phyloP scores from a whole-genome alignment of 2,797 vertebrate genomes.

The Lophotriccus pileatus region DNA sequence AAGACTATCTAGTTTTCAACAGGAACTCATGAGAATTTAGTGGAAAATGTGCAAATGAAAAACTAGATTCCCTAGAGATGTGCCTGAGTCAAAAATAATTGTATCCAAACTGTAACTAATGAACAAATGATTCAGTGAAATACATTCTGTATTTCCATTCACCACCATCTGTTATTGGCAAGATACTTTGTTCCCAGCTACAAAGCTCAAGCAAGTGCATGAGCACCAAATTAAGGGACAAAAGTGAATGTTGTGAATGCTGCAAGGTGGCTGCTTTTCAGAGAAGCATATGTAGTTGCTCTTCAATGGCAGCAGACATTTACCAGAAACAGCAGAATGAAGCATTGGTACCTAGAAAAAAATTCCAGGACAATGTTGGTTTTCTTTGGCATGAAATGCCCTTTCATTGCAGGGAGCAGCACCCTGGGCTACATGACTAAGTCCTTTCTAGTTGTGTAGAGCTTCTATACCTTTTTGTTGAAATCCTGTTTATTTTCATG shows the following conservation, averaged over 20 bases:
- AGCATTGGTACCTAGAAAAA: background rate
- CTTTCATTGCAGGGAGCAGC: background rate
- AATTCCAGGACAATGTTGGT: background rate
- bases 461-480: background rate
- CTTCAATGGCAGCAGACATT: background rate
- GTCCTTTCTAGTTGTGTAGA: background rate
- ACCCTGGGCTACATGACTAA: background rate
- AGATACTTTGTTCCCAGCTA: constrained; percentile 6
- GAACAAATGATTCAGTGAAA: constrained; percentile 41
- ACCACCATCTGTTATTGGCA: constrained; percentile 57
- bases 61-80: background rate
- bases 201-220: background rate
- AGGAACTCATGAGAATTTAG: background rate
- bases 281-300: background rate
- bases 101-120: constrained; percentile 41
- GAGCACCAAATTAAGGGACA: background rate
- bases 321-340: background rate
- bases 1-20: background rate
- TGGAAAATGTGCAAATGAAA: background rate
- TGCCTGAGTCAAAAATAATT: background rate
- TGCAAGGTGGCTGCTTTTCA: background rate
- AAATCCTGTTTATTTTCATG: background rate
- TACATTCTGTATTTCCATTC: constrained; percentile 25
- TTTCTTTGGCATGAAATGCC: background rate
- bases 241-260: background rate